A percentile compares a stretch with the other conserved stretches of the same genome.
Evolutionary conservation across 1,140 invertebrate genomes (phyloP).

Genomic region (Rhynchophorus ferrugineus): DNA sequence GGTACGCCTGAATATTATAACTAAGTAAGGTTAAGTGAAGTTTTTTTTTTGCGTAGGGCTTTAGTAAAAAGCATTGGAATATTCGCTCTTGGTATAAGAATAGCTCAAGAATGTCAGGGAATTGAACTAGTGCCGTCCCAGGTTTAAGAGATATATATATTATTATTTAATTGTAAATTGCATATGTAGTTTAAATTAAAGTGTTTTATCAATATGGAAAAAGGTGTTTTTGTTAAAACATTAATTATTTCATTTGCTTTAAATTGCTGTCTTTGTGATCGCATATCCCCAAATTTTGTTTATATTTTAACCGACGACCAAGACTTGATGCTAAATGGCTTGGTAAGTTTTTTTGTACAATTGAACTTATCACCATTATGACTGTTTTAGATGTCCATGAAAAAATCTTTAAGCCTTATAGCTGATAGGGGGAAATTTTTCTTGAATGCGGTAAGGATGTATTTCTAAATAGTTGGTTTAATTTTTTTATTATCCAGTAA

Average conservation of each 20-base stretch:
- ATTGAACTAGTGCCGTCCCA: conserved; percentile 47
- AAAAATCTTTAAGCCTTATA: conserved; percentile 54
- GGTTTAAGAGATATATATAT: conserved; percentile 18
- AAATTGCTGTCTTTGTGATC: background rate
- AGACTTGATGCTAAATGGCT: conserved; percentile 66
- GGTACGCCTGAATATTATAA: conserved; percentile 37
- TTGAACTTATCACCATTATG: too few species aligned
- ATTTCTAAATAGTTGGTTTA: conserved; percentile 5
- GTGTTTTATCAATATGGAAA: conserved; percentile 19
- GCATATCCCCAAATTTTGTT: conserved; percentile 56
- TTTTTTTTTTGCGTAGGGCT: conserved; percentile 48
- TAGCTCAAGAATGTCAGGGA: conserved; percentile 59
- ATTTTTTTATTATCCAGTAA: conserved; percentile 1
- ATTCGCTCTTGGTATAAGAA: conserved; percentile 56
- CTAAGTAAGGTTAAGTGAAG: conserved; percentile 25
- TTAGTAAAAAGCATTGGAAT: conserved; percentile 60
- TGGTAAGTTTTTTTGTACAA: too few species aligned
- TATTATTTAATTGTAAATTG: conserved; percentile 6
- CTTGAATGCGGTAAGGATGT: conserved; percentile 61
- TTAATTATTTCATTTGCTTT: conserved; percentile 11
- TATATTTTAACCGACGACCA: conserved; percentile 82
- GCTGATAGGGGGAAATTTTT: conserved; percentile 58
- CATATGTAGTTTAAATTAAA: conserved; percentile 13
- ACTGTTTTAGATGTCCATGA: conserved; percentile 57
- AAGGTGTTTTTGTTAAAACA: conserved; percentile 15